A percentile compares a stretch with the other conserved stretches of the same genome.
Conservation (phyloP, 2,113 vertebrate genomes). For the Butastur rufipennis region DNA sequence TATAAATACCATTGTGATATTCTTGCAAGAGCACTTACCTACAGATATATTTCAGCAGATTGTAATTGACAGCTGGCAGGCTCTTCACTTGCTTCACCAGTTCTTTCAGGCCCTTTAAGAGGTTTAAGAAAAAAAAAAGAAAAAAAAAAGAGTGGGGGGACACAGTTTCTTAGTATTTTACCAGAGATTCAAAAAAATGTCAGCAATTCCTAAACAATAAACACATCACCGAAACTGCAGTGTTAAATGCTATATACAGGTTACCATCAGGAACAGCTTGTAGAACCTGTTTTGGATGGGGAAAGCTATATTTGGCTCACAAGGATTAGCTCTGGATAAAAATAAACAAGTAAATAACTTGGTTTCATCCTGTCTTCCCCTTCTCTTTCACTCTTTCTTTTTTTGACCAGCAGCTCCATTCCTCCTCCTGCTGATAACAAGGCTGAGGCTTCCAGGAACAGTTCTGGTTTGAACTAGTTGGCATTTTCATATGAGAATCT, state of each 20-base stretch:
- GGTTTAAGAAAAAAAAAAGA: neutral
- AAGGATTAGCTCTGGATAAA: neutral
- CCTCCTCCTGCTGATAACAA: neutral
- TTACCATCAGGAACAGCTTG: neutral
- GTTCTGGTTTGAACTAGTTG: neutral
- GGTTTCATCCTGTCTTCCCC: neutral
- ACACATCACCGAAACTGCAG: neutral
- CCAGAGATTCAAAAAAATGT: neutral
- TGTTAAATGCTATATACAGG: neutral
- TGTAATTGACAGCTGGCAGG: conserved; percentile 93
- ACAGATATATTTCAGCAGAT: conserved; percentile 96
- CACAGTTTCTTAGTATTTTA: neutral
- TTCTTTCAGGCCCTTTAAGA: conserved; percentile 86
- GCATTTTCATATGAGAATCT: neutral
- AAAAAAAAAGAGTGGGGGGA: neutral
- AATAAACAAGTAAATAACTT: neutral
- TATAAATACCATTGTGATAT: neutral
- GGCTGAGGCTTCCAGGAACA: neutral
- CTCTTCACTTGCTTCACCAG: conserved; percentile 86
- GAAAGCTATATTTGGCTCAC: neutral
- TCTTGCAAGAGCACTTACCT: conserved; percentile 77
- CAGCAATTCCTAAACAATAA: neutral
- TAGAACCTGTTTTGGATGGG: neutral
- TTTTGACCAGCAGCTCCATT: neutral
- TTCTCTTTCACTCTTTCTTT: neutral